Conservation (phyloP, 2,113 vertebrate species). For the Macquaria australasica region DNA sequence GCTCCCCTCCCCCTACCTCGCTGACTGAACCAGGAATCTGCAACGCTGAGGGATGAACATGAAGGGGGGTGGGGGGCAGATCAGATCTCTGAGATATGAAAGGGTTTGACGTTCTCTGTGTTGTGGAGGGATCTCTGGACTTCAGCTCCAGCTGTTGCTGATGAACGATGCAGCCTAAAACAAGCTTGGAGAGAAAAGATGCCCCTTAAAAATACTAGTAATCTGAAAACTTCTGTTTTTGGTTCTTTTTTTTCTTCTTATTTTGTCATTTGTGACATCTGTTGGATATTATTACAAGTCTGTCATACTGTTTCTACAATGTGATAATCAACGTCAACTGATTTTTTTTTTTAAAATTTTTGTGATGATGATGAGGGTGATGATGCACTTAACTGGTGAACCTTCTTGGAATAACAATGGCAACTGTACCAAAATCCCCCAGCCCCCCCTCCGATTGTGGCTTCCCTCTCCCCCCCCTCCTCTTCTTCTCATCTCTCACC, state of each 20-base stretch:
- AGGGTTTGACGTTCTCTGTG: slow-evolving; percentile 46
- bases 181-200: slow-evolving; percentile 36
- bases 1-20: slow-evolving; percentile 41
- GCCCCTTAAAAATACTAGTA: slow-evolving; percentile 52
- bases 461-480: background rate
- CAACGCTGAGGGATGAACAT: slow-evolving; percentile 42
- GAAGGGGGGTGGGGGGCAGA: slow-evolving; percentile 25
- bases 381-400: slow-evolving; percentile 87
- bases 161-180: background rate
- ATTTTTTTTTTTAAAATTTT: too few relatives aligned
- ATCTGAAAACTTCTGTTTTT: slow-evolving; percentile 49
- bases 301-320: slow-evolving; percentile 84
- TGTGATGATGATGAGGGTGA: slow-evolving; percentile 55
- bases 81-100: slow-evolving; percentile 1
- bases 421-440: slow-evolving; percentile 75
- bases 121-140: slow-evolving; percentile 47
- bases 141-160: slow-evolving; percentile 20
- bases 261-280: slow-evolving; percentile 63
- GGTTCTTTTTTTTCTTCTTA: slow-evolving; percentile 24
- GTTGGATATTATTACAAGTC: slow-evolving; percentile 81
- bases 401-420: slow-evolving; percentile 68
- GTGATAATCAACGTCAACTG: slow-evolving; percentile 80
- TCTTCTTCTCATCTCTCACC: slow-evolving; percentile 37
- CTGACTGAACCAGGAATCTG: slow-evolving; percentile 32
- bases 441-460: slow-evolving; percentile 3